Evolutionary conservation across 1,140 invertebrate genomes (phyloP), one percentile per base, ranked within the genome.

Genomic region (Yoshiicerus persimilis): DNA sequence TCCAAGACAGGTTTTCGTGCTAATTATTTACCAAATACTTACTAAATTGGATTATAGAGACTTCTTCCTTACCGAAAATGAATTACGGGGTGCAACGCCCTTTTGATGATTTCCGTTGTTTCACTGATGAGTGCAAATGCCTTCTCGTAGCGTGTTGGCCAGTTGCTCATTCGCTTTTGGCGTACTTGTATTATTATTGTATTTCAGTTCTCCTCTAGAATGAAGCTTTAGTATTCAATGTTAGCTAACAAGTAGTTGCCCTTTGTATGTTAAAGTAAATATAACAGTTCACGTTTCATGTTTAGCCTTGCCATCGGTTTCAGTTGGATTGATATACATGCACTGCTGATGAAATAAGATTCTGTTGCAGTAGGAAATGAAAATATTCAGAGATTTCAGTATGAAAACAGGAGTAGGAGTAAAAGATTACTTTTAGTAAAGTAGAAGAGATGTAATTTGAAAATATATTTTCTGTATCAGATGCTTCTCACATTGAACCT

Each of bases 51-150:
- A n/a, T n/a, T n/a, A n/a, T n/a, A 16, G 66, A 70, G 30, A 30
- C 27, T 70, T 70, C 66, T 80, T 80, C 75, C 75, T 80, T 80
- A 80, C 75, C 75, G 75, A 80, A 80, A 80, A 80, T 80, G 32
- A 80, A 36, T 80, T 27, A 70, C 47, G 32, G 75, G 34, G 75
- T 80, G 75, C 75, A 80, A 80, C 75, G 75, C 16, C 75, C 75
- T 80, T 80, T 34, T 80, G 75, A 80, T 34, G 32, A 38, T 38
- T 80, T 80, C 75, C 75, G 75, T 80, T 80, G 75, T 80, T 36
- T 34, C 32, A 36, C 20, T n/a, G 75, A 80, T 34, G 75, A 80
- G 34, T 38, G 32, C 16, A 80, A 70, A 25, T 70, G 30, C 13
- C 27, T 80, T 30, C 34, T 38, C 1, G 10, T 77, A 36, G 30